These are phyloP conservation scores for Abramis brama DNA, from an alignment of 2,113 vertebrate species.

Conservation along the genomic window DNA sequence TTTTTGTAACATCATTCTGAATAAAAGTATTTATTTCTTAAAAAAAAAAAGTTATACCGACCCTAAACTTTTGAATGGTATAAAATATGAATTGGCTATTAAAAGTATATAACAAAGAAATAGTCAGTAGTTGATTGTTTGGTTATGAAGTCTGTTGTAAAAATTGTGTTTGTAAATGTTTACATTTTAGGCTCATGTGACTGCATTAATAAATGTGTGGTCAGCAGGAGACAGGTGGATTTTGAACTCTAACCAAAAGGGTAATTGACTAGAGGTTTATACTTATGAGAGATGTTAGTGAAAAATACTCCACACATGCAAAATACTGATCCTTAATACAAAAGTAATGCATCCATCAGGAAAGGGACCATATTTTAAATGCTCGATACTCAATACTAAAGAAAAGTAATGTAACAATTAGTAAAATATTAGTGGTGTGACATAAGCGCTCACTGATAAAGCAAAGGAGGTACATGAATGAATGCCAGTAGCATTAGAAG, in stretches of 20 bases:
- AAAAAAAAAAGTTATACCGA: too few relatives aligned
- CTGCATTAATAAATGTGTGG: slow-evolving; percentile 9
- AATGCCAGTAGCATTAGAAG: neutral
- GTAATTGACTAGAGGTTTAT: neutral
- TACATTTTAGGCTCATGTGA: slow-evolving; percentile 13
- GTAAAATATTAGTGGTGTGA: neutral
- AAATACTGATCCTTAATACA: neutral
- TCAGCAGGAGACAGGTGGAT: slow-evolving; percentile 52
- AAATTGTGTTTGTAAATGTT: neutral
- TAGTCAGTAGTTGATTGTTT: neutral
- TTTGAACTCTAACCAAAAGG: slow-evolving; percentile 57
- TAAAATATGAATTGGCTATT: too few relatives aligned
- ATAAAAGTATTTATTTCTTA: too few relatives aligned
- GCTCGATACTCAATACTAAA: neutral
- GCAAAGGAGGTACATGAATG: neutral
- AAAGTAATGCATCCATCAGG: neutral
- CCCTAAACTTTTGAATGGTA: too few relatives aligned
- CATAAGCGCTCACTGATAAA: neutral
- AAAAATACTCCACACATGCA: neutral
- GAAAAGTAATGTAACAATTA: neutral
- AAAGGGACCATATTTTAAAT: neutral
- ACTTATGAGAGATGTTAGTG: neutral
- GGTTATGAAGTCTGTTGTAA: neutral
- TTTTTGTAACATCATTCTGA: too few relatives aligned
- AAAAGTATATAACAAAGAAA: neutral